phyloP scores from a whole-genome alignment of 2,888 invertebrate genomes.

The Zootermopsis nevadensis region DNA sequence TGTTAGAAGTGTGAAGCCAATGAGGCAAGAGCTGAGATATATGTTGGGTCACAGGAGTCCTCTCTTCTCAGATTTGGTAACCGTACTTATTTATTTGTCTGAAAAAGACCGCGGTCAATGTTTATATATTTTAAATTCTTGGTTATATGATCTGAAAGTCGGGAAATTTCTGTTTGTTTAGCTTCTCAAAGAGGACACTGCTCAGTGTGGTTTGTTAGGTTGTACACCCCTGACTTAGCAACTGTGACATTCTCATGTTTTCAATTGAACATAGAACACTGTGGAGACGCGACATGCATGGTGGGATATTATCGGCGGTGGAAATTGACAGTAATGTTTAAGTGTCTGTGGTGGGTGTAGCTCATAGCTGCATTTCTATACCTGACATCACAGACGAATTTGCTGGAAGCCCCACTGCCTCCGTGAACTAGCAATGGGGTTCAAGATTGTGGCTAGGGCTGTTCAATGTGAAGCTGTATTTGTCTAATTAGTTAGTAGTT shows the following conservation, averaged over 20 bases:
- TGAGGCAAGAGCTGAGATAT: too few species aligned
- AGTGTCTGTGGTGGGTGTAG: not conserved
- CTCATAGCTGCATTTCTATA: not conserved
- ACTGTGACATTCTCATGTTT: not conserved
- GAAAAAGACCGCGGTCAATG: too few species aligned
- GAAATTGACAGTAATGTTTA: not conserved
- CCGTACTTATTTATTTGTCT: too few species aligned
- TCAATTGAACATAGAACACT: not conserved
- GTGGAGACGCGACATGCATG: slow-evolving; percentile 2
- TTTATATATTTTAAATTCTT: too few species aligned
- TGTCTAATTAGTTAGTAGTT: too few species aligned
- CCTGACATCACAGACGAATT: slow-evolving; percentile 2
- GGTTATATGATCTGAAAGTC: too few species aligned
- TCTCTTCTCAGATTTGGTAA: too few species aligned
- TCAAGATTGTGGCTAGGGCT: not conserved
- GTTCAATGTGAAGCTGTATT: not conserved
- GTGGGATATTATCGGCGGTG: not conserved
- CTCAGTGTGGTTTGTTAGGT: too few species aligned
- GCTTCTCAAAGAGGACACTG: too few species aligned
- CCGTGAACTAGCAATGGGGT: not conserved
- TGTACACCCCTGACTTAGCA: not conserved
- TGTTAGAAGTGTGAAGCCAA: not conserved
- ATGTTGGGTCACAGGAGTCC: too few species aligned
- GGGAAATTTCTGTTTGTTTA: too few species aligned
- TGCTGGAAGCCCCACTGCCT: not conserved